Conservation (phyloP, 2,888 invertebrate genomes). For the Hydraecia micacea region DNA sequence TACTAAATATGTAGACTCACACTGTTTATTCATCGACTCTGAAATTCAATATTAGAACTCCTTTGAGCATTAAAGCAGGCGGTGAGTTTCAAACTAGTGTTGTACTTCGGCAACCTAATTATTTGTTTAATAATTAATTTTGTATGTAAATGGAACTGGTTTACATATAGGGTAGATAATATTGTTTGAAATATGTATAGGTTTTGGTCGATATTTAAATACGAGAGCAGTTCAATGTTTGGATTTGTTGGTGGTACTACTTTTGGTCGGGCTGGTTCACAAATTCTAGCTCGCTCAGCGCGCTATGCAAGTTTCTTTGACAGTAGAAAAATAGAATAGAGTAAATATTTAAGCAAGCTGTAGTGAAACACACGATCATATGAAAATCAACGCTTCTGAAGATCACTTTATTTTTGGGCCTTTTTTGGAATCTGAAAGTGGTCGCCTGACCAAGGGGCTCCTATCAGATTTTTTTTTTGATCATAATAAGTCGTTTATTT, state of each 20-base stretch:
- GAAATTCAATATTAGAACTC: slow-evolving; percentile 58
- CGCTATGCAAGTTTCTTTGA: no score
- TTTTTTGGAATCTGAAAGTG: no score
- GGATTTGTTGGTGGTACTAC: neutral
- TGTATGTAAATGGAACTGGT: slow-evolving; percentile 39
- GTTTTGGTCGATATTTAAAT: slow-evolving; percentile 28
- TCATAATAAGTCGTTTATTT: no score
- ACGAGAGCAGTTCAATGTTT: neutral
- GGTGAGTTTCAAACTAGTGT: slow-evolving; percentile 39
- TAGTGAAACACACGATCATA: no score
- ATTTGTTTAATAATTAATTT: slow-evolving; percentile 50
- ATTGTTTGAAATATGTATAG: neutral
- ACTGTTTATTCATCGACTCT: slow-evolving; percentile 53
- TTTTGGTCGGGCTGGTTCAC: neutral
- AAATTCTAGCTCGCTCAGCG: neutral
- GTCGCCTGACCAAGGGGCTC: no score
- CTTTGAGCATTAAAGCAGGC: slow-evolving; percentile 57
- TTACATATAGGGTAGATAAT: slow-evolving; percentile 7
- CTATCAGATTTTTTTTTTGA: no score
- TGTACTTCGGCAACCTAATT: slow-evolving; percentile 54
- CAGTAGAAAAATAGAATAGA: no score
- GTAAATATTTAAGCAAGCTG: no score
- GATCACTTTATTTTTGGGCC: no score
- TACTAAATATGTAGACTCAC: slow-evolving; percentile 19
- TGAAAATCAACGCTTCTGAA: no score